These are phyloP conservation scores for Phalacrocorax carbo DNA, from an alignment of 2,113 vertebrate species.

Conservation along the genomic window DNA sequence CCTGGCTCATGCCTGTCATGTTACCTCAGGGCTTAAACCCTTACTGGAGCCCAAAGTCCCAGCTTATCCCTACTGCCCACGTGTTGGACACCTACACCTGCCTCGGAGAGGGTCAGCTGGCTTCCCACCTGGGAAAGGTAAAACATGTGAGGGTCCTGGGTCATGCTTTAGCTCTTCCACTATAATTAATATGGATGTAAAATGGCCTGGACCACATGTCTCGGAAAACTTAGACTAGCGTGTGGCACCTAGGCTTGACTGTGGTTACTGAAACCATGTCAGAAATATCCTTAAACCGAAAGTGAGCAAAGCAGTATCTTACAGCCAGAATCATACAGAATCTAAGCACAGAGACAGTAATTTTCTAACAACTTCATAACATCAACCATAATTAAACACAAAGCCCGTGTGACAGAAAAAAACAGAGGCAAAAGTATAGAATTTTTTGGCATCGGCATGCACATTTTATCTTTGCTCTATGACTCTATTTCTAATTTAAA, in stretches of 20 bases:
- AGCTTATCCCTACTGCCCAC: fast-evolving
- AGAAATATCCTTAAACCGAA: background rate
- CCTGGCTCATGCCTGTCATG: background rate
- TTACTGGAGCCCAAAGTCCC: background rate
- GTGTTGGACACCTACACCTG: background rate
- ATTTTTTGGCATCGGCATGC: background rate
- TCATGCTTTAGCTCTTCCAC: background rate
- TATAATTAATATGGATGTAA: background rate
- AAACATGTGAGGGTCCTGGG: background rate
- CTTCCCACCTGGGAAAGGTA: background rate
- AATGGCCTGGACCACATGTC: background rate
- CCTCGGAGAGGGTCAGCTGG: background rate
- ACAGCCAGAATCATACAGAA: background rate
- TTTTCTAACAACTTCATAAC: background rate
- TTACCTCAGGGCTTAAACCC: background rate
- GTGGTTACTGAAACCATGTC: background rate
- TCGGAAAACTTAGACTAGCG: background rate
- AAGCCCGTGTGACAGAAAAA: background rate
- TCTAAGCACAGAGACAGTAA: background rate
- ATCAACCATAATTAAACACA: background rate
- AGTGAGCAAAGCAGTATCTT: background rate
- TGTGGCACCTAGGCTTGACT: background rate
- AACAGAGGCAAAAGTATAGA: background rate
- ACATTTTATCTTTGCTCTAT: background rate
- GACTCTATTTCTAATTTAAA: background rate